Percentiles rank a stretch among this genome's conserved stretches.
Conservation (phyloP, 2,113 vertebrate species). For the Pteronura brasiliensis region DNA sequence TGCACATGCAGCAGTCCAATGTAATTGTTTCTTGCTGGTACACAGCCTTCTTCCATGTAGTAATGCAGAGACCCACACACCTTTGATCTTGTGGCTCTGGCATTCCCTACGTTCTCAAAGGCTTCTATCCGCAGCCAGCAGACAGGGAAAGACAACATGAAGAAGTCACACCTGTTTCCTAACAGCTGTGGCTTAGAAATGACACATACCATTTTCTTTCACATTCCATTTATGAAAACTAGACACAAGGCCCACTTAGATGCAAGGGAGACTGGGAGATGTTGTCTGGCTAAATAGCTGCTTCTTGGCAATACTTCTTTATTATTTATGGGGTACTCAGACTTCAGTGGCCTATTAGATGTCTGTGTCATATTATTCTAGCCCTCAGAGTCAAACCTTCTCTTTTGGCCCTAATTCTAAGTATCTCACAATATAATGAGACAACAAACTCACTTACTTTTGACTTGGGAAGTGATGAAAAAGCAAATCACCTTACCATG, state of each 20-base stretch:
- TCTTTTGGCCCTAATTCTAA: not conserved
- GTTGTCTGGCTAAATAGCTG: not conserved
- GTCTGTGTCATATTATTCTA: not conserved
- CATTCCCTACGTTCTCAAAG: not conserved
- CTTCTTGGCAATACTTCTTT: slow-evolving; percentile 5
- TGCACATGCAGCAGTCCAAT: not conserved
- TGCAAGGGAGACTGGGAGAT: not conserved
- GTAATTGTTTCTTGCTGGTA: not conserved
- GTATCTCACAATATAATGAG: not conserved
- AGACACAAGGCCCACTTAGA: not conserved
- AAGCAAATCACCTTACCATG: not conserved
- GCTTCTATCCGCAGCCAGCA: not conserved
- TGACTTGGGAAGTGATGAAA: not conserved
- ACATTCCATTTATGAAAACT: not conserved
- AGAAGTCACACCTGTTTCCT: slow-evolving; percentile 2
- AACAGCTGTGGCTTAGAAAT: not conserved
- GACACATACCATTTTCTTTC: not conserved
- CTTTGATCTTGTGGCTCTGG: not conserved
- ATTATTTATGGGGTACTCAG: not conserved
- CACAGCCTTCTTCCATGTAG: not conserved
- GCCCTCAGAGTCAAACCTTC: not conserved
- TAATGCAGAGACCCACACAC: not conserved
- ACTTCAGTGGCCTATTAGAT: not conserved
- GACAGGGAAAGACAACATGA: not conserved
- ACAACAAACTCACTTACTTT: not conserved